phyloP scores from a whole-genome alignment of 2,888 invertebrate genomes.

The Sipunculus nudus region DNA sequence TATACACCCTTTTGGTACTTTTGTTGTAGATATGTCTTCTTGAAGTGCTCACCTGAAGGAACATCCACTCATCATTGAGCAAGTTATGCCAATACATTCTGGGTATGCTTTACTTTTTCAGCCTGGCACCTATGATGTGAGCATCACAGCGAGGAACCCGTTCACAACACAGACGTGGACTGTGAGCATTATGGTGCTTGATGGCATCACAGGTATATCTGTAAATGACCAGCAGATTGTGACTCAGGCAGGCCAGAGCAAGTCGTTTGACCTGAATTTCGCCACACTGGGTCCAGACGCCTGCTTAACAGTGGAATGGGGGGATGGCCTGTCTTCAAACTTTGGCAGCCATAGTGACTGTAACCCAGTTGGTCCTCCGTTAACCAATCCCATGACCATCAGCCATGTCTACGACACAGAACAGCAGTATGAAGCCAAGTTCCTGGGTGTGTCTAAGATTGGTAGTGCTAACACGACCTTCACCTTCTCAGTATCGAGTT shows the following conservation, averaged over 20 bases:
- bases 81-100: too few species aligned
- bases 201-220: slow-evolving; percentile 29
- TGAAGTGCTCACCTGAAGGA: too few species aligned
- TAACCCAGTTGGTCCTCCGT: background rate
- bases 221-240: slow-evolving; percentile 31
- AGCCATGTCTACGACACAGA: slow-evolving; percentile 9
- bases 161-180: slow-evolving; percentile 11
- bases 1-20: too few species aligned
- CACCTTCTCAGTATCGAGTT: too few species aligned
- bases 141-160: slow-evolving; percentile 40
- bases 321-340: slow-evolving; percentile 33
- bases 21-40: too few species aligned
- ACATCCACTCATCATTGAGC: too few species aligned
- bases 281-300: slow-evolving; percentile 41
- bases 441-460: background rate
- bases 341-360: slow-evolving; percentile 13
- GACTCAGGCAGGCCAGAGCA: slow-evolving; percentile 32
- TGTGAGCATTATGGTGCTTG: slow-evolving; percentile 28
- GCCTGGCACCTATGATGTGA: slow-evolving; percentile 38
- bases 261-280: slow-evolving; percentile 44
- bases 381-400: slow-evolving; percentile 12
- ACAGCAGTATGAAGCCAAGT: slow-evolving; percentile 19
- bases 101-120: too few species aligned
- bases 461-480: background rate
- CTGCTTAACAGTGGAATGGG: slow-evolving; percentile 50